Evolutionary conservation across 2,888 invertebrate genomes (phyloP), one percentile per base, ranked within the genome.

Genomic region (Malthinus seriepunctatus): DNA sequence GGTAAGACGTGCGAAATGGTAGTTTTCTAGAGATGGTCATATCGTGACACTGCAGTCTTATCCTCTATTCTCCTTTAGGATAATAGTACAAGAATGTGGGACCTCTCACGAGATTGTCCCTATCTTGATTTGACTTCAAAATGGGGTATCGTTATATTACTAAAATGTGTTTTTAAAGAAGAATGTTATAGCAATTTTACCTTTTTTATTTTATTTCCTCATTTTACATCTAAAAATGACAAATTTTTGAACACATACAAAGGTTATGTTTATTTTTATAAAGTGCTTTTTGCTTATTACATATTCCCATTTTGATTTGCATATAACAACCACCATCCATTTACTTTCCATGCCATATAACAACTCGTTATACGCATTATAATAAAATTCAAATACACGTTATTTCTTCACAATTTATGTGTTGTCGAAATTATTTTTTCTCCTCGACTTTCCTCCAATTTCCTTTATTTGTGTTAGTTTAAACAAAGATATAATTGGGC

Each of bases 1-100:
- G 56, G 60, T 64, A 69, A 67, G 70, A 71, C 73, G 71, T 73
- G 73, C 68, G 69, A 73, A 73, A 71, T 69, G 66, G 63, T 67
- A 62, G 67, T 63, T 63, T 61, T 61, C 62, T 62, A 64, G 65
- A 66, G 65, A 67, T 68, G 67, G 68, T 65, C 69, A 66, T 68
- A 67, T 65, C 68, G 67, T 69, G 68, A 68, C 67, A 62, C 57
- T 58, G 52, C 52, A 54, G 62, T 63, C 57, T 64, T 66, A 65
- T 66, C 65, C 63, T 63, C 63, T 66, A 66, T 67, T 62, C 63
- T 61, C 56, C 60, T 61, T 59, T 58, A 62, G 63, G 59, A 67
- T 67, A 64, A 65, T 65, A 53, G 50, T 50, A 39, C 45, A 56
- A 48, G 56, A 61, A 53, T 61, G 45, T 56, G 52, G 56, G 56